Conservation (phyloP, 1,140 invertebrate genomes). For the Sitodiplosis mosellana region DNA sequence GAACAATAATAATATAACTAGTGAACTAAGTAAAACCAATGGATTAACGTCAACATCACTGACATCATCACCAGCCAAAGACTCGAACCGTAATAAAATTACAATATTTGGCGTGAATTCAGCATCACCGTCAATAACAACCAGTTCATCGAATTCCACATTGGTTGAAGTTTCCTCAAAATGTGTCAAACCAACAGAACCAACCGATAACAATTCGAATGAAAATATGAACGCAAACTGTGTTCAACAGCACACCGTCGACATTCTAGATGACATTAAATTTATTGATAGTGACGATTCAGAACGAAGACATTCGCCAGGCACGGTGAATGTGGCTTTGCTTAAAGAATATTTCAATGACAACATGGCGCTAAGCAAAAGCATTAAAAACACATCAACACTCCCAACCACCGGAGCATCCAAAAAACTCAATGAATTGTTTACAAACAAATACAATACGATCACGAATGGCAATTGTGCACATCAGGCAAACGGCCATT, state of each 20-base stretch:
- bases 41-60: conserved; percentile 10
- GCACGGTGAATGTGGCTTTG: background rate
- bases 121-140: background rate
- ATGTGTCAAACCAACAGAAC: background rate
- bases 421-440: background rate
- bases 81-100: conserved; percentile 6
- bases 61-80: conserved; percentile 7
- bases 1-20: conserved; percentile 4
- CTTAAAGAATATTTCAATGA: background rate
- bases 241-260: background rate
- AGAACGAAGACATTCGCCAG: conserved; percentile 2
- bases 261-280: conserved; percentile 14
- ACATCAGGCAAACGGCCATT: background rate
- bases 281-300: conserved; percentile 23
- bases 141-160: background rate
- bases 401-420: background rate
- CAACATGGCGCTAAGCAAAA: background rate
- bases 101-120: no score
- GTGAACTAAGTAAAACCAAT: conserved; percentile 1
- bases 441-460: conserved; percentile 2
- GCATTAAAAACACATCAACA: background rate
- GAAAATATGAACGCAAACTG: background rate
- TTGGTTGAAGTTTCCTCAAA: background rate
- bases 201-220: background rate
- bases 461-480: background rate